phyloP scores from a whole-genome alignment of 2,113 vertebrate species.

The Propithecus coquereli region DNA sequence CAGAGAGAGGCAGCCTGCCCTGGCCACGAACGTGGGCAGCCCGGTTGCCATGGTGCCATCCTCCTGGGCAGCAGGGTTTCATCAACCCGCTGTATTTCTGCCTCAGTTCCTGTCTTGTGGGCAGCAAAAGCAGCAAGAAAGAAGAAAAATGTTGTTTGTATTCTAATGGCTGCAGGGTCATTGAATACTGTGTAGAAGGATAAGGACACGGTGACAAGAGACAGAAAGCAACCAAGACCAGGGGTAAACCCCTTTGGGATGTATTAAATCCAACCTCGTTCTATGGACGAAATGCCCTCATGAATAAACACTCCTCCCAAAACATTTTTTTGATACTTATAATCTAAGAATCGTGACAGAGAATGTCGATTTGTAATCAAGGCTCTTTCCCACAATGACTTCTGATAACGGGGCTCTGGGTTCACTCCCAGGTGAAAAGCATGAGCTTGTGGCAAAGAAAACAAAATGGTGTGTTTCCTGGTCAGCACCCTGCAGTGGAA shows the following conservation, averaged over 20 bases:
- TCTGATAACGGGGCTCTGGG: neutral
- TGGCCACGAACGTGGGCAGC: neutral
- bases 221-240: neutral
- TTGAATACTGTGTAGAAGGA: neutral
- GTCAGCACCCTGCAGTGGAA: neutral
- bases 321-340: neutral
- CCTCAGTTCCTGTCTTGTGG: constrained; percentile 31
- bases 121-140: neutral
- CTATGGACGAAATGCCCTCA: neutral
- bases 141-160: neutral
- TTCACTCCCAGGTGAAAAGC: neutral
- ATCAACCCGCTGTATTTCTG: neutral
- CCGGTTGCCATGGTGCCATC: neutral
- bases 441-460: neutral
- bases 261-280: neutral
- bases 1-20: neutral
- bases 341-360: neutral
- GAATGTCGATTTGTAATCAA: neutral
- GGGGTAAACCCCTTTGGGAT: neutral
- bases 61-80: neutral
- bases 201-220: neutral
- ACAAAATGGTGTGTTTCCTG: neutral
- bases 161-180: neutral
- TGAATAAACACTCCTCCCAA: neutral
- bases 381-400: neutral